phyloP scores from a whole-genome alignment of 2,113 vertebrate genomes.

The Jacana jacana region DNA sequence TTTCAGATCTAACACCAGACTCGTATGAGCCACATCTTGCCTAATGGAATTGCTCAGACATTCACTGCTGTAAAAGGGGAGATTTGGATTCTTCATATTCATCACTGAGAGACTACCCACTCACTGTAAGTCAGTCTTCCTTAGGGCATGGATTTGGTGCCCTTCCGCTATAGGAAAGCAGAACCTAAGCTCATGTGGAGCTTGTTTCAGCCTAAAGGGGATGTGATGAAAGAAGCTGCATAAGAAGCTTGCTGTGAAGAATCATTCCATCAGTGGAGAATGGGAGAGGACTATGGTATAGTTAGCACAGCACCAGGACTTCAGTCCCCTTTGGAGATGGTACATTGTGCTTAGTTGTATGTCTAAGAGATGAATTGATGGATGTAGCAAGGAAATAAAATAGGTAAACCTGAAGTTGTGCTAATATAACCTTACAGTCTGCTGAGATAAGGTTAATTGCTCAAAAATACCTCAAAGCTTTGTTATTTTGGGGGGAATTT shows the following conservation, averaged over 20 bases:
- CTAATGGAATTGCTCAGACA: slow-evolving; percentile 1
- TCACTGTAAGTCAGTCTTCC: not conserved
- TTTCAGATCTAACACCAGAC: not conserved
- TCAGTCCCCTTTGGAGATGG: not conserved
- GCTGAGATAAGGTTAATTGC: not conserved
- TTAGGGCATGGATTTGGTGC: not conserved
- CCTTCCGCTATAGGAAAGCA: not conserved
- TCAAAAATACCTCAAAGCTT: not conserved
- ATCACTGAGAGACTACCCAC: not conserved
- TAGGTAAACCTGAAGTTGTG: not conserved
- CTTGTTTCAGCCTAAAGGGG: not conserved
- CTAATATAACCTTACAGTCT: not conserved
- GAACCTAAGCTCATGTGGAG: not conserved
- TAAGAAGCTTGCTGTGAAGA: not conserved
- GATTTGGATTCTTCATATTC: not conserved
- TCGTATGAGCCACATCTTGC: not conserved
- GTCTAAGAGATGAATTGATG: not conserved
- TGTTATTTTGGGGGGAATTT: not conserved
- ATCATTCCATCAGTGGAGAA: not conserved
- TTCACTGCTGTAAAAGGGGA: not conserved
- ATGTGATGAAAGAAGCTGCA: not conserved
- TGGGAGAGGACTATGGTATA: not conserved
- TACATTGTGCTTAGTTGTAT: not conserved
- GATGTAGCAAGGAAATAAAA: not conserved
- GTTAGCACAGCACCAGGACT: not conserved